Evolutionary conservation across 1,140 invertebrate genomes (phyloP).

Genomic region (Hypsibius dujardini): DNA sequence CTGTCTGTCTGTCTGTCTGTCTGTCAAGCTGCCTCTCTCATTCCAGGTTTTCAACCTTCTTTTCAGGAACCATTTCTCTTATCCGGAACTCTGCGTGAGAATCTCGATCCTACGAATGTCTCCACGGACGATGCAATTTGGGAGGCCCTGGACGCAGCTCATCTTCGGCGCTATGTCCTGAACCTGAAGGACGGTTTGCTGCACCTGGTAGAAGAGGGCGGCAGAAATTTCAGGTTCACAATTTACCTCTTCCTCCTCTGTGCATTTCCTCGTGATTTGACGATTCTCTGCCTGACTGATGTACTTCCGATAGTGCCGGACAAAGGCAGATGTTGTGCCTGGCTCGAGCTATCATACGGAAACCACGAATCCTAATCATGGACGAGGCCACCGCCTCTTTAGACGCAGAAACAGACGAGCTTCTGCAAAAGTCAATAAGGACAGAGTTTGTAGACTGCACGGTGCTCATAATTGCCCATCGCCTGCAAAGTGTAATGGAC

Average conservation of each 20-base stretch:
- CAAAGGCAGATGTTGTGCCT: conserved; percentile 52
- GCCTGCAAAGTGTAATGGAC: conserved; percentile 60
- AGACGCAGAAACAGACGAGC: conserved; percentile 46
- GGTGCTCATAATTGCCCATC: conserved; percentile 64
- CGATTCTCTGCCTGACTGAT: conserved; percentile 30
- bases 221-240: conserved; percentile 39
- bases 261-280: conserved; percentile 33
- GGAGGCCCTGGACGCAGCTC: conserved; percentile 54
- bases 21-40: no score
- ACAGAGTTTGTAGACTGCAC: conserved; percentile 46
- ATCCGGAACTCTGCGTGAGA: conserved; percentile 49
- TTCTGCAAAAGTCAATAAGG: conserved; percentile 47
- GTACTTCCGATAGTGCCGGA: conserved; percentile 39
- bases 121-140: conserved; percentile 60
- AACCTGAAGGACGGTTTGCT: conserved; percentile 30
- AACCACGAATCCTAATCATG: conserved; percentile 39
- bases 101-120: conserved; percentile 34
- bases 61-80: conserved; percentile 61
- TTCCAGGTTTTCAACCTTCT: no score
- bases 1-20: no score
- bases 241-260: conserved; percentile 23
- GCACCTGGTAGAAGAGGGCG: conserved; percentile 35
- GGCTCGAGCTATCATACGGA: conserved; percentile 39
- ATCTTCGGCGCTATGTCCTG: conserved; percentile 56
- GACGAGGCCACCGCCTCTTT: conserved; percentile 53